These are phyloP conservation scores for Pipistrellus kuhlii DNA, from an alignment of 2,797 vertebrate genomes.

Conservation along the genomic window DNA sequence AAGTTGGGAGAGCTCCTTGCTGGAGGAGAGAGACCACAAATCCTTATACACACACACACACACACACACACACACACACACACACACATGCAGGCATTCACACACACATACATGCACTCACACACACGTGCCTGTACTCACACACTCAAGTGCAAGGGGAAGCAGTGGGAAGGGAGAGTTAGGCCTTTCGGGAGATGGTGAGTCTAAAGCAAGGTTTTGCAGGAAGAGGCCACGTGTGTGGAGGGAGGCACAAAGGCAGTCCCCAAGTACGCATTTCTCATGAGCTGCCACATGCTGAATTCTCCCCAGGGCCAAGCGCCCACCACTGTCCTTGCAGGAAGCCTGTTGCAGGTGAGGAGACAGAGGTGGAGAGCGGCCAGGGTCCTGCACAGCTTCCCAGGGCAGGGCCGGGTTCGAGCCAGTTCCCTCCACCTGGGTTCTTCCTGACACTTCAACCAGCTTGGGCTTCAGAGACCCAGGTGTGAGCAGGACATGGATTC, in stretches of 20 bases:
- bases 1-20: neutral
- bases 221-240: neutral
- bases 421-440: neutral
- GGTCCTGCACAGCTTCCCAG: neutral
- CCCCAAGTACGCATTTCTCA: accelerated
- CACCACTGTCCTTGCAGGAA: accelerated
- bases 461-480: neutral
- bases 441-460: neutral
- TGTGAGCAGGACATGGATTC: too few species aligned
- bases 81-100: too few species aligned
- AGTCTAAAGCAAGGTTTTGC: neutral
- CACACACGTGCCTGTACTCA: too few species aligned
- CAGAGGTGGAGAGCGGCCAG: neutral
- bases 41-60: accelerated
- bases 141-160: neutral
- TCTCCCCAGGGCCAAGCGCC: neutral
- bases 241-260: accelerated
- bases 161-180: neutral
- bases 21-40: neutral
- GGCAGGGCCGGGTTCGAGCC: neutral
- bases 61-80: too few species aligned
- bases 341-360: neutral
- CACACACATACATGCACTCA: accelerated
- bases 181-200: neutral
- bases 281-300: accelerated